phyloP scores from a whole-genome alignment of 1,140 invertebrate genomes.

The Leucophenga varia region DNA sequence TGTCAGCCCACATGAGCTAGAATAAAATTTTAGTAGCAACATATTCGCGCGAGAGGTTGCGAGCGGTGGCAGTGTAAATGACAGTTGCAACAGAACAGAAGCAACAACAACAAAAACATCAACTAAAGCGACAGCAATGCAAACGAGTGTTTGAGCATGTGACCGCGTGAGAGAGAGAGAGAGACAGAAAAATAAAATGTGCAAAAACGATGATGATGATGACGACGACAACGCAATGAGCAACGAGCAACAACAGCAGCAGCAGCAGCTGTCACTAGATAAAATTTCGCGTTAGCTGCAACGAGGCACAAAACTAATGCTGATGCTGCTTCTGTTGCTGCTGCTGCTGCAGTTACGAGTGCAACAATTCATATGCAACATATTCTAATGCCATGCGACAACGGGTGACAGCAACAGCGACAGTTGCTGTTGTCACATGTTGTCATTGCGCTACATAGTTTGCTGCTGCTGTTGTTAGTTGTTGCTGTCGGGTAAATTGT shows the following conservation, averaged over 20 bases:
- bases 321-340: too few species aligned
- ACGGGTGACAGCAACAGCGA: conserved; percentile 52
- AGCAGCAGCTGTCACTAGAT: conserved; percentile 13
- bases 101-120: too few species aligned
- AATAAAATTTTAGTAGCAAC: background rate
- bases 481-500: background rate
- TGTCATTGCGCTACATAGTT: conserved; percentile 27
- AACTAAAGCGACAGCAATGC: too few species aligned
- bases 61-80: background rate
- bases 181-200: too few species aligned
- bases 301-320: conserved; percentile 11
- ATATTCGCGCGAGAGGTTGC: conserved; percentile 32
- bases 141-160: too few species aligned
- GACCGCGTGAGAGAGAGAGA: too few species aligned
- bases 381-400: conserved; percentile 54
- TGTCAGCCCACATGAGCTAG: background rate
- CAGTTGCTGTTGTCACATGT: conserved; percentile 56
- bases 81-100: background rate
- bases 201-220: too few species aligned
- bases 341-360: conserved; percentile 1
- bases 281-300: conserved; percentile 17
- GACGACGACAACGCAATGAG: too few species aligned
- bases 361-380: conserved; percentile 33
- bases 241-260: too few species aligned
- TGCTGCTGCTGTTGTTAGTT: conserved; percentile 2